Conservation (phyloP, 2,797 vertebrate species). For the Pristis pectinata region DNA sequence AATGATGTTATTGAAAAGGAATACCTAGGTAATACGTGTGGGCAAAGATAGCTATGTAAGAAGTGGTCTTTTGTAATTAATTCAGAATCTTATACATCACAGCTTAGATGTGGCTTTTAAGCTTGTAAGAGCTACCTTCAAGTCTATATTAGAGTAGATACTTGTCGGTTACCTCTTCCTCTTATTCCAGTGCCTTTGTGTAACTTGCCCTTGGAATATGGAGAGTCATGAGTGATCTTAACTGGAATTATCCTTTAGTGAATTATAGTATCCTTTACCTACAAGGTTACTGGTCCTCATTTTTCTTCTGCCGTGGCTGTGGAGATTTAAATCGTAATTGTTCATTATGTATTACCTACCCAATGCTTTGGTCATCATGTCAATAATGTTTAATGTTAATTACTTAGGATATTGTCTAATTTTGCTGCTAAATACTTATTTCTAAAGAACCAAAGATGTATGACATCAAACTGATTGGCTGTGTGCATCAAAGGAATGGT, state of each 20-base stretch:
- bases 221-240: background rate
- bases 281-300: background rate
- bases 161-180: background rate
- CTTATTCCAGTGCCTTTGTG: background rate
- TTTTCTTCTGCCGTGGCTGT: background rate
- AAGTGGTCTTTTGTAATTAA: background rate
- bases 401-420: background rate
- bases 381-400: background rate
- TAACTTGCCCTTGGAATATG: background rate
- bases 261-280: background rate
- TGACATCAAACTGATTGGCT: background rate
- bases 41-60: background rate
- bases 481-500: background rate
- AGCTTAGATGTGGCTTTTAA: background rate
- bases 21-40: background rate
- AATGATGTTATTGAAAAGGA: background rate
- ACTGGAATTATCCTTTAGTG: background rate
- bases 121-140: background rate
- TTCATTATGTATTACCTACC: background rate
- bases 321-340: background rate
- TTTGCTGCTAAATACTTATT: background rate
- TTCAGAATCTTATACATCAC: background rate
- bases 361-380: background rate
- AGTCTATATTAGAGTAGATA: background rate
- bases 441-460: conserved; percentile 11